Evolutionary conservation across 64 coral and sea anemone genomes (phyloP), one percentile per base, ranked within the genome.

Genomic region (Montipora efflorescens): DNA sequence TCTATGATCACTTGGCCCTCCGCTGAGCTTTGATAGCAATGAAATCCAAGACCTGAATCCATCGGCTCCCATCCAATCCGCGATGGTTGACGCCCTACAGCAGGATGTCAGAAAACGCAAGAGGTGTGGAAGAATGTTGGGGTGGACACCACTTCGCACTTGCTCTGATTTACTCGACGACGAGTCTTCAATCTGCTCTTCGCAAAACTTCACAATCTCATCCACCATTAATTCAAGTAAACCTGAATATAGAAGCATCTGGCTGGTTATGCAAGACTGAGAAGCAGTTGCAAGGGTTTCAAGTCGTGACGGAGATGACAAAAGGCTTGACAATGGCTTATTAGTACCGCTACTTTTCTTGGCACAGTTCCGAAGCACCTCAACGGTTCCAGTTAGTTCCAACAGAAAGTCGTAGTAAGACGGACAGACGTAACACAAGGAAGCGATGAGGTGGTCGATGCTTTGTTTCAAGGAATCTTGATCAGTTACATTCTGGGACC

Each of bases 391-490:
- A 75, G 89, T 94, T 15, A 89, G 48, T 45, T 94, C 91, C 13
- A 99, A 67, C 48, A 99, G 93, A 13, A 81, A 67, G 18, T 90
- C 83, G 67, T 92, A 99, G 51, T 93, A 94, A 9, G 76, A 50
- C 48, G 87, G 78, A 69, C 80, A 80, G 23, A 93, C 80, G 53
- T 94, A 93, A 22, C 89, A 94, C 1, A 94, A 14, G 7, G 98
- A 81, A 45, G 95, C 91, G 2, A 99, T 88, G 13, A 99, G 84
- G 50, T 99, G 77, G 53, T 99, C 95, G 28, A 99, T 74, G 49
- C 92, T 95, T 77, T 92, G 93, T 67, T 99, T 99, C 15, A 99
- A 69, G 11, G 91, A 44, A 81, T 90, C 92, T 85, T 84, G 90
- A 79, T 85, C 77, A 19, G 67, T 19, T 53, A 88, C 15, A 22